Evolutionary conservation across 2,113 vertebrate species (phyloP).

Genomic region (Mormyrus lacerda): DNA sequence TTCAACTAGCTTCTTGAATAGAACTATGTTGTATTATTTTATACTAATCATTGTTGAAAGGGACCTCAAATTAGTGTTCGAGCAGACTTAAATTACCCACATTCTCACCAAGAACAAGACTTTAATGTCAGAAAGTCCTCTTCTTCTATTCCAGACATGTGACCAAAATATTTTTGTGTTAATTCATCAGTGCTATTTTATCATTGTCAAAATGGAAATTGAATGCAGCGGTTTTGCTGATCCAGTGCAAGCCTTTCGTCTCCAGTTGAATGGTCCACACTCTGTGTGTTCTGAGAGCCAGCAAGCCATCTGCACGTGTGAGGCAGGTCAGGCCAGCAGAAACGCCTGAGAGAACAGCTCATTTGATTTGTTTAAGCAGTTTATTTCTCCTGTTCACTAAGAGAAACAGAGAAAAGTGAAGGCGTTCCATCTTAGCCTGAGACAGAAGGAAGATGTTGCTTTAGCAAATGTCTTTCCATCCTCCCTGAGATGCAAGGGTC

Average conservation of each 20-base stretch:
- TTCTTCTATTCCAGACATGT: background rate
- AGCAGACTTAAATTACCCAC: background rate
- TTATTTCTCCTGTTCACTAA: background rate
- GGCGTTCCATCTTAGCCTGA: background rate
- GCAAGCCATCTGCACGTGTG: background rate
- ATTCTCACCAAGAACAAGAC: background rate
- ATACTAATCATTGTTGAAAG: background rate
- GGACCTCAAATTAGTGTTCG: background rate
- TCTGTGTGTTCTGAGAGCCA: constrained; percentile 30
- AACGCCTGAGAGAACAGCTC: background rate
- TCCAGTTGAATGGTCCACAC: constrained; percentile 12
- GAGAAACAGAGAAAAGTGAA: background rate
- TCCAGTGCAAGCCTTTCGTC: constrained; percentile 30
- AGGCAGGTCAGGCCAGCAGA: background rate
- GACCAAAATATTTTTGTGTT: constrained; percentile 7
- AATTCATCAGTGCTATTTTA: constrained; percentile 24
- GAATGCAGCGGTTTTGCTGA: constrained; percentile 51
- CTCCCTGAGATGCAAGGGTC: background rate
- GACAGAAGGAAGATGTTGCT: background rate
- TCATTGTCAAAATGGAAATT: constrained; percentile 46
- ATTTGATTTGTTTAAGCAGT: background rate
- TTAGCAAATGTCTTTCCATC: background rate
- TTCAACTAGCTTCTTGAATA: background rate
- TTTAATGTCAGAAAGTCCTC: background rate
- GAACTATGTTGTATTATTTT: background rate